phyloP scores from a whole-genome alignment of 2,113 vertebrate species.

The Mus musculus region GRCm39 chr14:91864001-91864500 shows the following conservation, averaged over 20 bases:
- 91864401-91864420: background rate
- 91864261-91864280: background rate
- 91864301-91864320: background rate
- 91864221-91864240: background rate
- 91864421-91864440: no score
- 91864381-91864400: background rate
- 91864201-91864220: background rate
- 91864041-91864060: background rate
- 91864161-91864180: background rate
- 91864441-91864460: fast-evolving
- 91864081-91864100: background rate
- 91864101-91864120: background rate
- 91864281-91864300: background rate
- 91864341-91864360: background rate
- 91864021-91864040: background rate
- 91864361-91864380: no score
- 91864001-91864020: background rate
- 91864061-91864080: no score
- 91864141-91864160: background rate
- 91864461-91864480: background rate
- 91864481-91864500: background rate
- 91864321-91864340: background rate
- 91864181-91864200: background rate
- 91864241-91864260: background rate
- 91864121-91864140: background rate